Evolutionary conservation across 2,888 invertebrate genomes (phyloP).

Genomic region (Ophion ellenae): DNA sequence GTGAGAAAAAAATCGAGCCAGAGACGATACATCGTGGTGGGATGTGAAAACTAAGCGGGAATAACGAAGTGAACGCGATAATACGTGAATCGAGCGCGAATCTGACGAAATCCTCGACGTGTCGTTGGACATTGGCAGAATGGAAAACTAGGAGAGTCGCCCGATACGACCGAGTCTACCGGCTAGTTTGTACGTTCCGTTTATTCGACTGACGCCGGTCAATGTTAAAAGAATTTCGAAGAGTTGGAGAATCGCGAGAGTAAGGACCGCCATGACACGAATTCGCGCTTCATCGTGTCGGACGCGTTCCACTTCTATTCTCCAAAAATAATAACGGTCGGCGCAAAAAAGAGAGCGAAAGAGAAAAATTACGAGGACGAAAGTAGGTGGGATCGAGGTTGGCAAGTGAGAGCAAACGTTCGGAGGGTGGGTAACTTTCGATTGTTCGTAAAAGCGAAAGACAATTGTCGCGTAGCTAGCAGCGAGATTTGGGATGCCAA

Average conservation of each 20-base stretch:
- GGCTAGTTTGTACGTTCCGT: conserved; percentile 28
- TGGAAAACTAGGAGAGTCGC: not conserved
- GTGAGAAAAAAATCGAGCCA: not conserved
- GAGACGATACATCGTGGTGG: not conserved
- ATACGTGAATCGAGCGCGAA: not conserved
- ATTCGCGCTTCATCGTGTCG: conserved; percentile 67
- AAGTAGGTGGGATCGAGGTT: not conserved
- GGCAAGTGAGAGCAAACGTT: not conserved
- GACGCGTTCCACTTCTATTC: conserved; percentile 47
- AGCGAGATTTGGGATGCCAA: conserved; percentile 10
- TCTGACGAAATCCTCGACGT: not conserved
- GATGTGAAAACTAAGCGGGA: not conserved
- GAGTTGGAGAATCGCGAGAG: conserved; percentile 62
- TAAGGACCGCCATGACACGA: conserved; percentile 80
- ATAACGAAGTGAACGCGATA: not conserved
- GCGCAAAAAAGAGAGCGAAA: conserved; percentile 31
- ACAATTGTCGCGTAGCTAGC: conserved; percentile 36
- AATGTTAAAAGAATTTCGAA: conserved; percentile 22
- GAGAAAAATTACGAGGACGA: not conserved
- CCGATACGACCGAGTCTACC: conserved; percentile 6
- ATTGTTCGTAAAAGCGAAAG: conserved; percentile 15
- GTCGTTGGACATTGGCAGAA: not conserved
- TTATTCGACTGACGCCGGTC: conserved; percentile 20
- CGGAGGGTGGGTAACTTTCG: not conserved
- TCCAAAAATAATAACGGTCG: conserved; percentile 43